Evolutionary conservation across 2,113 vertebrate species (phyloP), one percentile per base, ranked within the genome.

Genomic region (Gorsachius goisagi): DNA sequence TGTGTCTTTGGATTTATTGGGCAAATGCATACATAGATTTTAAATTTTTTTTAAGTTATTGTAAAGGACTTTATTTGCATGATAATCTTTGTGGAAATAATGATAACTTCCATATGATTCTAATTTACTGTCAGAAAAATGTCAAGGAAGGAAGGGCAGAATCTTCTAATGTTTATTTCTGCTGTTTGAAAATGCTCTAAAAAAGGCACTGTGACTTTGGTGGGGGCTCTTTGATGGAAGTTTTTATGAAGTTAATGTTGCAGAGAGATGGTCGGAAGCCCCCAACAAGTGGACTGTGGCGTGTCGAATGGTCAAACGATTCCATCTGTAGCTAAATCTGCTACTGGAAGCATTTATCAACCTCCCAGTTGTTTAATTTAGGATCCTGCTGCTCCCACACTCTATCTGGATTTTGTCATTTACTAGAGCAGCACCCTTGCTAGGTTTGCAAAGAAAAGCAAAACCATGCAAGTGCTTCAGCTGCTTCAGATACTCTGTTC

Each of bases 351-450:
- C 82, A 83, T 97, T 96, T 96, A 91, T 94, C 93, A 95, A 66
- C 78, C 45, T 93, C 73, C 62, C 72, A 72, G 80, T 91, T 97
- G 93, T 89, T 97, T 92, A 89, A 92, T 95, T 88, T 93, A 64
- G 85, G 82, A 81, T 91, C 96, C 96, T 80, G 93, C 96, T 94
- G 97, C 83, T 96, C 94, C 83, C 82, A 85, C 72, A 91, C 63
- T 84, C 71, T 96, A 62, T 96, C 96, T 97, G 96, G 83, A 88
- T 96, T 97, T 97, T 96, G 95, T 95, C 95, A 96, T 96, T 95
- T 88, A 92, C 55, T 72, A 47, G 22, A 80, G 14, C 79, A 95
- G 26, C 58, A 85, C 37, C 56, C 62, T 66, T 85, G 58, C 30
- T 83, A 94, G 12, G 49, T 77, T 80, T 67, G 41, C 58, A 96